phyloP scores from a whole-genome alignment of 2,888 invertebrate species.

The Pheosia tremula region DNA sequence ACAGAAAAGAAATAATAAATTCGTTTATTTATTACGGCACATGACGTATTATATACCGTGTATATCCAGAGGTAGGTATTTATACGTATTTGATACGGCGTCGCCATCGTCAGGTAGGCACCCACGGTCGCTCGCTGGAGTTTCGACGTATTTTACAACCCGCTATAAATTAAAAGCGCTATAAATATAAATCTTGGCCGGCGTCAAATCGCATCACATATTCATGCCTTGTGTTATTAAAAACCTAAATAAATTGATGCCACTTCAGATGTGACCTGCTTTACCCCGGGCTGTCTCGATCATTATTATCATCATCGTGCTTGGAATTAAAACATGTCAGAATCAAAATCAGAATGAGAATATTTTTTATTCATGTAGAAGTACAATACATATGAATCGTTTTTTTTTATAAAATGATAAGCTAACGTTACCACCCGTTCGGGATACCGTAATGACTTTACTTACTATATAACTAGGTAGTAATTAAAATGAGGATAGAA shows the following conservation, averaged over 20 bases:
- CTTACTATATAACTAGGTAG: too few relatives aligned
- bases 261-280: conserved; percentile 44
- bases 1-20: conserved; percentile 17
- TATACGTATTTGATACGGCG: conserved; percentile 28
- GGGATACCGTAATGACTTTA: too few relatives aligned
- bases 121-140: conserved; percentile 55
- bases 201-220: conserved; percentile 77
- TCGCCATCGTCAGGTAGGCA: conserved; percentile 46
- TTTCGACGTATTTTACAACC: conserved; percentile 74
- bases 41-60: conserved; percentile 13
- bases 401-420: too few relatives aligned
- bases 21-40: conserved; percentile 14
- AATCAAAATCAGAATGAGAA: too few relatives aligned
- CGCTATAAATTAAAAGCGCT: conserved; percentile 73
- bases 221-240: conserved; percentile 70
- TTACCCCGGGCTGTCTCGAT: conserved; percentile 5
- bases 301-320: not conserved
- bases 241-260: conserved; percentile 58
- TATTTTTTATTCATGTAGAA: too few relatives aligned
- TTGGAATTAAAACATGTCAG: not conserved
- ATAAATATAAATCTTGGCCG: conserved; percentile 78
- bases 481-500: too few relatives aligned
- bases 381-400: too few relatives aligned
- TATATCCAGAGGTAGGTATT: conserved; percentile 2
- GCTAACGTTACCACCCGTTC: too few relatives aligned